Conservation (phyloP, 2,888 invertebrate genomes). For the Myathropa florea region DNA sequence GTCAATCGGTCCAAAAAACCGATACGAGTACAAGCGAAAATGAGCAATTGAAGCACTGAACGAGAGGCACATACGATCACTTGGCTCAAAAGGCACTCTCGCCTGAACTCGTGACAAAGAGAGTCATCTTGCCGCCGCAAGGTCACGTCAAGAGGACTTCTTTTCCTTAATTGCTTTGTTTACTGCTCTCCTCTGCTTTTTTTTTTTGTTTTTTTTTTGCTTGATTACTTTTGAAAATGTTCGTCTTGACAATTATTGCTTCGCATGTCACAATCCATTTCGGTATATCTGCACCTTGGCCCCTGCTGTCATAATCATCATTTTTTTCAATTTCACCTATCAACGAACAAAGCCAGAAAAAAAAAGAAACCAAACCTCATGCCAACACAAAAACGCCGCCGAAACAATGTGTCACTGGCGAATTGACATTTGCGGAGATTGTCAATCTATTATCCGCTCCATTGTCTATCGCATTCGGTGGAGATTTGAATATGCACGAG, state of each 20-base stretch:
- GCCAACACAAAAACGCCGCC: neutral
- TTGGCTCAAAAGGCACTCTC: neutral
- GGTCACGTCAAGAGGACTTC: neutral
- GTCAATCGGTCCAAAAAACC: neutral
- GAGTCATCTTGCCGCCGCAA: neutral
- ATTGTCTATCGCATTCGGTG: neutral
- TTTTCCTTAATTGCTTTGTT: neutral
- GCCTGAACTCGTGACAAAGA: neutral
- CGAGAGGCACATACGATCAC: neutral
- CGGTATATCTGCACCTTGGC: neutral
- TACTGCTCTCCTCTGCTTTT: neutral
- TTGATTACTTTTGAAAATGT: neutral
- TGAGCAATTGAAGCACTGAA: neutral
- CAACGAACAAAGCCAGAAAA: neutral
- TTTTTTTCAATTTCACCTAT: neutral
- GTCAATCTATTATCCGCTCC: neutral
- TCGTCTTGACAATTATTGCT: neutral
- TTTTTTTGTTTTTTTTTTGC: neutral
- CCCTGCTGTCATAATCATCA: neutral
- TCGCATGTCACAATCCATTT: conserved; percentile 21
- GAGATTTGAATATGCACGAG: neutral
- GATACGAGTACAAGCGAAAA: neutral
- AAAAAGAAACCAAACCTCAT: neutral
- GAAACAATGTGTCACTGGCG: neutral
- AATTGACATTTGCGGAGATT: neutral